phyloP scores from a whole-genome alignment of 2,888 invertebrate genomes.

The Dasypolia templi region DNA sequence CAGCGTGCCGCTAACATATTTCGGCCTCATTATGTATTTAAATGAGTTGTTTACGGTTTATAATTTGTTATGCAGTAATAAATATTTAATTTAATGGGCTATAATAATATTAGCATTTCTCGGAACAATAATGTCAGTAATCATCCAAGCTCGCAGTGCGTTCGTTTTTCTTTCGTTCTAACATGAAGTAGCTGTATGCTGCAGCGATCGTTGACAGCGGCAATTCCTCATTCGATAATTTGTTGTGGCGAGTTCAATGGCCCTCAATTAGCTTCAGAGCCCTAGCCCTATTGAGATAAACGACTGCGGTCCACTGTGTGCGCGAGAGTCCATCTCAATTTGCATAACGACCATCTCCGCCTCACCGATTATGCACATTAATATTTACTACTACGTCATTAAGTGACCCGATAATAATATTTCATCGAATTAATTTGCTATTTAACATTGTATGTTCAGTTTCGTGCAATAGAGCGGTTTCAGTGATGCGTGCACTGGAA shows the following conservation, averaged over 20 bases:
- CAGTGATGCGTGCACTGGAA: conserved; percentile 69
- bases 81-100: conserved; percentile 51
- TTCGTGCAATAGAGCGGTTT: conserved; percentile 52
- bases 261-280: conserved; percentile 82
- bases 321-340: conserved; percentile 77
- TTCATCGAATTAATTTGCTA: conserved; percentile 71
- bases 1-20: conserved; percentile 27
- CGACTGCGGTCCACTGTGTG: conserved; percentile 71
- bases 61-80: conserved; percentile 44
- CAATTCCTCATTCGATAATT: conserved; percentile 78
- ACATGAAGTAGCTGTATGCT: conserved; percentile 56
- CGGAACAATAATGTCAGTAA: conserved; percentile 58
- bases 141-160: conserved; percentile 46
- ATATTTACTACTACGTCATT: conserved; percentile 80
- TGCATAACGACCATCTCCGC: conserved; percentile 80
- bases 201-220: conserved; percentile 71
- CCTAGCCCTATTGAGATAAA: conserved; percentile 84
- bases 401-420: conserved; percentile 69
- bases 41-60: conserved; percentile 45
- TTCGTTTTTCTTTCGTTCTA: conserved; percentile 60
- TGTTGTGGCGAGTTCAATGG: conserved; percentile 79
- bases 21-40: conserved; percentile 40
- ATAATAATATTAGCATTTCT: conserved; percentile 60
- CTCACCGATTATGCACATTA: conserved; percentile 78
- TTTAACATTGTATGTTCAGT: conserved; percentile 44